Conservation (phyloP, 2,888 invertebrate genomes). For the Mystacides longicornis region DNA sequence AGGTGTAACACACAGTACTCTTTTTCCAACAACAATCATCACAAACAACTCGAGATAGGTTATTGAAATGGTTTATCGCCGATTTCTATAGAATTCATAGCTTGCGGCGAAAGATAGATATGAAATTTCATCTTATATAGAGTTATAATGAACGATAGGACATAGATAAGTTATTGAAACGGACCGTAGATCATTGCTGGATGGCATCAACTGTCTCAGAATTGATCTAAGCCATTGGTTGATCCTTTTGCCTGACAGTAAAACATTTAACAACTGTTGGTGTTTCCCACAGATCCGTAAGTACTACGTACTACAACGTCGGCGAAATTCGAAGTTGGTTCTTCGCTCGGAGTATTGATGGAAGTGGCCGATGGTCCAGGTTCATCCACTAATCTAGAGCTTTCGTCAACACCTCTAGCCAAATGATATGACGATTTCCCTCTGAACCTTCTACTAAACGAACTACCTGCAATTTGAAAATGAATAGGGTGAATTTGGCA, state of each 20-base stretch:
- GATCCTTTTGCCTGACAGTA: constrained; percentile 7
- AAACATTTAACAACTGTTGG: constrained; percentile 24
- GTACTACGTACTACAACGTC: constrained; percentile 31
- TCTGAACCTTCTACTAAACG: constrained; percentile 67
- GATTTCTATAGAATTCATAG: no score
- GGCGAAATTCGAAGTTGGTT: constrained; percentile 31
- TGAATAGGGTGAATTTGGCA: no score
- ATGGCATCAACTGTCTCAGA: constrained; percentile 19
- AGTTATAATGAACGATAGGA: no score
- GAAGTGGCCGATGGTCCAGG: constrained; percentile 36
- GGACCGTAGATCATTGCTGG: constrained; percentile 7
- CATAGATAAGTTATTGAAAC: no score
- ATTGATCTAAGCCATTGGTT: constrained; percentile 4
- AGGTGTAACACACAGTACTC: no score
- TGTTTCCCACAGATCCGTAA: constrained; percentile 41
- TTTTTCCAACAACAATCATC: no score
- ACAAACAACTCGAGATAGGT: no score
- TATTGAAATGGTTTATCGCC: no score
- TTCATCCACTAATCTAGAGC: constrained; percentile 39
- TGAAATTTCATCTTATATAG: no score
- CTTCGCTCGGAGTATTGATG: constrained; percentile 28
- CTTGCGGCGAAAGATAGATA: no score
- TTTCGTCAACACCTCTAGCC: constrained; percentile 61
- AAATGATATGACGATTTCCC: constrained; percentile 72
- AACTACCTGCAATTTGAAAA: constrained; percentile 52